A percentile compares a stretch with the other conserved stretches of the same genome.
Evolutionary conservation across 2,888 invertebrate species (phyloP).

Genomic region (Caenorhabditis macrosperma): DNA sequence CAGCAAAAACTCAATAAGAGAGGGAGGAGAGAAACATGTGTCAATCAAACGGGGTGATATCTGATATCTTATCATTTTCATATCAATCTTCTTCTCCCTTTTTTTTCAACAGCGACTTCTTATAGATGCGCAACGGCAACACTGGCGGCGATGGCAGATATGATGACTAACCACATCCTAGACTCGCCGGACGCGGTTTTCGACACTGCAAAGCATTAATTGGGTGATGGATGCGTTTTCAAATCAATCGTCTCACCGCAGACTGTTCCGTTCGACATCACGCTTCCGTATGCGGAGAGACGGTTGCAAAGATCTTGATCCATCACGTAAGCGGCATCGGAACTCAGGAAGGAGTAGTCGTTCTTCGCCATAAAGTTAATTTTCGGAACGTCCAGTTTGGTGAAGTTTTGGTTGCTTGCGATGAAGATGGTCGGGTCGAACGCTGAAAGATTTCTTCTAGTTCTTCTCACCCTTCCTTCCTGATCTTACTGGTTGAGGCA

Average conservation of each 20-base stretch:
- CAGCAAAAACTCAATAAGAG: neutral
- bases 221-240: conserved; percentile 13
- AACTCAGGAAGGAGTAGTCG: conserved; percentile 33
- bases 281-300: conserved; percentile 49
- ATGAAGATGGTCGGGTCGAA: conserved; percentile 42
- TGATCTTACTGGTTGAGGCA: conserved; percentile 19
- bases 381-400: conserved; percentile 47
- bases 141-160: conserved; percentile 1
- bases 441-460: conserved; percentile 25
- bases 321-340: conserved; percentile 39
- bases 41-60: neutral
- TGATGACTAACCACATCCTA: neutral
- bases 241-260: conserved; percentile 41
- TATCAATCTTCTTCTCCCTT: neutral
- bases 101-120: neutral
- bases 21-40: neutral
- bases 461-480: neutral
- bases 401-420: conserved; percentile 42
- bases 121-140: neutral
- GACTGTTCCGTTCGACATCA: conserved; percentile 53
- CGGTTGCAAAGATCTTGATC: conserved; percentile 55
- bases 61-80: neutral
- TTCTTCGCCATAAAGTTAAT: conserved; percentile 56
- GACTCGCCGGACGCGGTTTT: neutral
- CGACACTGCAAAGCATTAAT: neutral